phyloP scores from a whole-genome alignment of 2,888 invertebrate genomes.

The Lycaena phlaeas region DNA sequence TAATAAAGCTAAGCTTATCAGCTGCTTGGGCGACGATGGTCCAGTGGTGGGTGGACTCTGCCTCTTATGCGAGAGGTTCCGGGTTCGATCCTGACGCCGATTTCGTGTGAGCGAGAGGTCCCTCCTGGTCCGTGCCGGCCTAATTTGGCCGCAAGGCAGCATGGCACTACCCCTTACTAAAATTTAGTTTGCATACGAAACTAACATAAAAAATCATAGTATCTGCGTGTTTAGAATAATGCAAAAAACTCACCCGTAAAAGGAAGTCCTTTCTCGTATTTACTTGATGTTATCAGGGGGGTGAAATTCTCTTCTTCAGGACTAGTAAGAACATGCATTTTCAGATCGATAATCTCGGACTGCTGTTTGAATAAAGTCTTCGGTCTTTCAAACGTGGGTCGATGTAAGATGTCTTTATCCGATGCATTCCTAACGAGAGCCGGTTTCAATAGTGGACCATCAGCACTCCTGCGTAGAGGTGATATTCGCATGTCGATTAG shows the following conservation, averaged over 20 bases:
- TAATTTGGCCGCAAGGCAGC: too few species aligned
- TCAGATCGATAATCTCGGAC: constrained; percentile 61
- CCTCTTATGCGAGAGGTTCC: too few species aligned
- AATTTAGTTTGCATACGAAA: too few species aligned
- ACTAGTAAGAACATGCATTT: constrained; percentile 53
- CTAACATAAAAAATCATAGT: too few species aligned
- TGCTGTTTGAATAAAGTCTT: constrained; percentile 57
- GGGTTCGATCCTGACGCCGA: too few species aligned
- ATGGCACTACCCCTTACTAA: too few species aligned
- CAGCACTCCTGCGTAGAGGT: constrained; percentile 49
- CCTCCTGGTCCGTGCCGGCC: too few species aligned
- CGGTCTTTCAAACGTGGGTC: constrained; percentile 48
- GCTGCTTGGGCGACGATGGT: too few species aligned
- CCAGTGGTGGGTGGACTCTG: too few species aligned
- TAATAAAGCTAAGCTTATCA: too few species aligned
- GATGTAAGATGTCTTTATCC: constrained; percentile 41
- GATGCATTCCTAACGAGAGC: constrained; percentile 40
- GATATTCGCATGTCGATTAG: constrained; percentile 51
- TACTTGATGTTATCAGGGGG: constrained; percentile 38
- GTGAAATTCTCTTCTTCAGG: constrained; percentile 51
- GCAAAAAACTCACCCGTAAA: constrained; percentile 53
- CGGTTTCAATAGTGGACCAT: constrained; percentile 45
- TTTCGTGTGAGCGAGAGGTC: too few species aligned
- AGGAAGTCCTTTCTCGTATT: constrained; percentile 57
- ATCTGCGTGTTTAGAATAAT: too few species aligned